Percentiles rank a stretch among this genome's conserved stretches.
Evolutionary conservation across 2,797 vertebrate genomes (phyloP).

Genomic region (Cyprinella venusta): DNA sequence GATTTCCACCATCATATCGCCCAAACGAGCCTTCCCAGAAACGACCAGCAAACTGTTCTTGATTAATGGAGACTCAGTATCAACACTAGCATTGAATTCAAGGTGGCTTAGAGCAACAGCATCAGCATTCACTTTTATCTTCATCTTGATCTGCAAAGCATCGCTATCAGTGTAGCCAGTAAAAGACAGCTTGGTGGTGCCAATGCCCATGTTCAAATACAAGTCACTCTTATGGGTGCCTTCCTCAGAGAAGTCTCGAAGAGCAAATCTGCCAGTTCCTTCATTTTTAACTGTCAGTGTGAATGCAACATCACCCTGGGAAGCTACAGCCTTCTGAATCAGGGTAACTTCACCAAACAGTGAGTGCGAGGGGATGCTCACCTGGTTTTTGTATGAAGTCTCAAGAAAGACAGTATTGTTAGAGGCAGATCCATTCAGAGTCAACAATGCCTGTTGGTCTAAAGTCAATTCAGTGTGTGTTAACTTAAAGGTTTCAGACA

Average conservation of each 20-base stretch:
- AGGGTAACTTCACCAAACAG: constrained; percentile 78
- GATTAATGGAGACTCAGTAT: constrained; percentile 79
- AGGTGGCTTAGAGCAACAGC: constrained; percentile 69
- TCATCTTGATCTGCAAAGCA: constrained; percentile 84
- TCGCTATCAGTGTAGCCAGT: constrained; percentile 77
- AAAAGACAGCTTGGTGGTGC: constrained; percentile 71
- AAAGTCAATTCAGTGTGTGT: constrained; percentile 75
- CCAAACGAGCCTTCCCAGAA: constrained; percentile 75
- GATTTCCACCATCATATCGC: constrained; percentile 79
- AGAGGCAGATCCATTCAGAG: constrained; percentile 76
- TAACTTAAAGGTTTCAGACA: constrained; percentile 84
- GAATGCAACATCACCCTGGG: constrained; percentile 72
- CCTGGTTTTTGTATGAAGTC: constrained; percentile 81
- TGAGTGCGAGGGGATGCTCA: constrained; percentile 75
- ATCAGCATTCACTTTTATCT: constrained; percentile 80
- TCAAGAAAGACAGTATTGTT: constrained; percentile 79
- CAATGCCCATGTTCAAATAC: constrained; percentile 74
- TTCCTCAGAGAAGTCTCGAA: constrained; percentile 75
- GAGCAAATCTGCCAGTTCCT: constrained; percentile 76
- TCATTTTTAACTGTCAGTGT: constrained; percentile 71
- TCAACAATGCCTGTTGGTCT: constrained; percentile 80
- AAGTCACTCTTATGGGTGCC: constrained; percentile 76
- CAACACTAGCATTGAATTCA: constrained; percentile 79
- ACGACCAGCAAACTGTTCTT: constrained; percentile 81
- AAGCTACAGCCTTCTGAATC: constrained; percentile 75